Evolutionary conservation across 2,888 invertebrate genomes (phyloP).

Genomic region (Acronicta aceris): DNA sequence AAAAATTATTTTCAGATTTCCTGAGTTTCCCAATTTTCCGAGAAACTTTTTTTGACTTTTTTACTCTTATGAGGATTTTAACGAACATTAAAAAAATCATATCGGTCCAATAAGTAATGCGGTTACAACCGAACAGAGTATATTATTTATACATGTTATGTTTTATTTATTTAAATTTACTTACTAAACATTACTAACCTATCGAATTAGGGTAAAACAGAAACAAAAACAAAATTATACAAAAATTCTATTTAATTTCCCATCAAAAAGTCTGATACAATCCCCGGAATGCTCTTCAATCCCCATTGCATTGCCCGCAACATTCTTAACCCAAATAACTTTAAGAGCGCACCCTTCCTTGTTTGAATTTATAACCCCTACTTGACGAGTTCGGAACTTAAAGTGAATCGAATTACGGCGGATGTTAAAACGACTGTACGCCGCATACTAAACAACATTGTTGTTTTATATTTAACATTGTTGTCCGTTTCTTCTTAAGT

Average conservation of each 20-base stretch:
- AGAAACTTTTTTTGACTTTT: no score
- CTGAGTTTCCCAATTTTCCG: no score
- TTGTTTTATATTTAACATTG: constrained; percentile 8
- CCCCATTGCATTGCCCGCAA: constrained; percentile 32
- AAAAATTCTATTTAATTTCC: constrained; percentile 2
- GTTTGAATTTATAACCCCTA: constrained; percentile 50
- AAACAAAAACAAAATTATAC: neutral
- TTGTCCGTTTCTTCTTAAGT: constrained; percentile 16
- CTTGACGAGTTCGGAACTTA: constrained; percentile 51
- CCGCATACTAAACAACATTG: constrained; percentile 44
- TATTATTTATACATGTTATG: no score
- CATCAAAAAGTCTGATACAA: constrained; percentile 28
- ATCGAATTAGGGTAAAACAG: neutral
- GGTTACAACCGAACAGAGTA: no score
- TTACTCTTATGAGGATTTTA: no score
- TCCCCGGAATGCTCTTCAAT: constrained; percentile 23
- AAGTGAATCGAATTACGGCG: constrained; percentile 46
- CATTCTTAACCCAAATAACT: constrained; percentile 53
- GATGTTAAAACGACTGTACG: constrained; percentile 17
- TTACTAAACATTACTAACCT: neutral
- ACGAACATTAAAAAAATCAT: no score
- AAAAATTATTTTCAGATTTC: no score
- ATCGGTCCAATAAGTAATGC: no score
- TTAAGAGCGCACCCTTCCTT: constrained; percentile 46
- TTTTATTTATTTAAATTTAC: no score